Evolutionary conservation across 1,140 invertebrate genomes (phyloP).

Genomic region (Drosophila pallidifrons): DNA sequence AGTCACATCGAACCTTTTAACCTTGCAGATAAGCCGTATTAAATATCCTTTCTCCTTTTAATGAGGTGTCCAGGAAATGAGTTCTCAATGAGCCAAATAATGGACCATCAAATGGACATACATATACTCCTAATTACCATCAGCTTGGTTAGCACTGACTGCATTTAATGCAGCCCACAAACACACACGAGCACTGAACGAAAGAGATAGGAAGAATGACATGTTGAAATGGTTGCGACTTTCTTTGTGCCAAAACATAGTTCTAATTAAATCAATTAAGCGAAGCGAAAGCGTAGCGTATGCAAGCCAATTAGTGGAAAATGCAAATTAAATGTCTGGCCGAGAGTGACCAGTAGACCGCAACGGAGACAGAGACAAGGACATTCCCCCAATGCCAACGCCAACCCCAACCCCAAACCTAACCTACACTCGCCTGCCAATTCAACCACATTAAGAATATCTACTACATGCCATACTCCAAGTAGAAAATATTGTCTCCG

Average conservation of each 20-base stretch:
- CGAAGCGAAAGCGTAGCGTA: constrained; percentile 70
- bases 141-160: constrained; percentile 2
- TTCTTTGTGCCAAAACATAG: constrained; percentile 75
- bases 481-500: constrained; percentile 10
- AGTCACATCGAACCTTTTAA: neutral
- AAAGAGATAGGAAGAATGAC: constrained; percentile 32
- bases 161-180: neutral
- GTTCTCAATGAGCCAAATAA: constrained; percentile 31
- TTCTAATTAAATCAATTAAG: constrained; percentile 82
- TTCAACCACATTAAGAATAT: constrained; percentile 30
- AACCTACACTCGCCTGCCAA: neutral
- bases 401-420: no score
- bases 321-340: constrained; percentile 80
- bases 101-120: constrained; percentile 39
- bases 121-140: constrained; percentile 22
- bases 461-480: constrained; percentile 1
- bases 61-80: constrained; percentile 8
- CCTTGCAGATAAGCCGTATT: no score
- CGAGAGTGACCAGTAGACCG: constrained; percentile 39
- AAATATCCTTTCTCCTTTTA: neutral
- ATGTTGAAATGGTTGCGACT: constrained; percentile 53
- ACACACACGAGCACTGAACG: neutral
- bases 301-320: constrained; percentile 79
- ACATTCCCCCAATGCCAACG: neutral
- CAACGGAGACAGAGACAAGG: constrained; percentile 4